A percentile compares a stretch with the other conserved stretches of the same genome.
Conservation (phyloP, 2,888 invertebrate genomes). For the Carterocephalus palaemon region DNA sequence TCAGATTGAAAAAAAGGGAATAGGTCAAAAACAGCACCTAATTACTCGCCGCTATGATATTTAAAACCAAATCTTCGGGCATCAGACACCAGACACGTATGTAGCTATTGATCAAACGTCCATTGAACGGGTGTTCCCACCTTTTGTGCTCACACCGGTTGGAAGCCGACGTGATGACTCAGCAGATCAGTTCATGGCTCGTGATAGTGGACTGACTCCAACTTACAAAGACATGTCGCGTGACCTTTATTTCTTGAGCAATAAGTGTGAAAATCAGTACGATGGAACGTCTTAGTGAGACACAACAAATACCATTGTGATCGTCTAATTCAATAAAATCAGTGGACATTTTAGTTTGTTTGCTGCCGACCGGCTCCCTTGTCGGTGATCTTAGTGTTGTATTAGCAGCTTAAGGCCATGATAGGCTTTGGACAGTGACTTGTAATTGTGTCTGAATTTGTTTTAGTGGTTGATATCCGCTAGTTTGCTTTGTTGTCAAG, state of each 20-base stretch:
- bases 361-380: conserved; percentile 56
- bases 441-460: conserved; percentile 32
- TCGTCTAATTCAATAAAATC: conserved; percentile 78
- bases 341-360: conserved; percentile 75
- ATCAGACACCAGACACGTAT: conserved; percentile 42
- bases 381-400: conserved; percentile 59
- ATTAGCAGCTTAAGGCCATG: conserved; percentile 62
- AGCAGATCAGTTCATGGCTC: conserved; percentile 48
- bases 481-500: conserved; percentile 1
- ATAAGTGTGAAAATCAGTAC: conserved; percentile 5
- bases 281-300: background rate
- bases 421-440: conserved; percentile 55
- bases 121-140: conserved; percentile 75
- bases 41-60: conserved; percentile 11
- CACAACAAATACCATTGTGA: conserved; percentile 57
- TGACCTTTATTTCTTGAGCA: background rate
- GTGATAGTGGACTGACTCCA: conserved; percentile 36
- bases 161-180: conserved; percentile 62
- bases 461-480: conserved; percentile 33
- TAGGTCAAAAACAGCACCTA: conserved; percentile 7
- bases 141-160: conserved; percentile 59
- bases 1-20: background rate
- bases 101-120: conserved; percentile 69
- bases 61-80: conserved; percentile 18
- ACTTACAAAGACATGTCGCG: conserved; percentile 1